Evolutionary conservation across 64 coral and sea anemone species (phyloP).

Genomic region (Montipora foliosa): DNA sequence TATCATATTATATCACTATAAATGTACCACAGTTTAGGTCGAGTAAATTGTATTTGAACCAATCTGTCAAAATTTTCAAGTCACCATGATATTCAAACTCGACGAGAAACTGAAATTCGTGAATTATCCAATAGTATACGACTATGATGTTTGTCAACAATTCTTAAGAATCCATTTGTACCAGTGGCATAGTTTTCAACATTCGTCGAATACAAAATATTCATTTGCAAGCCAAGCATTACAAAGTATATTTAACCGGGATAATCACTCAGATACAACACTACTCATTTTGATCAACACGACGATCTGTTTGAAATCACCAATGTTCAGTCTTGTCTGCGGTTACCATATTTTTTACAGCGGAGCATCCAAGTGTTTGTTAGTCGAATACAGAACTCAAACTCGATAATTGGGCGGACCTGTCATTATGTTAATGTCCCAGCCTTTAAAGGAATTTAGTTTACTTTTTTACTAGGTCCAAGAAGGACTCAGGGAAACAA

Average conservation of each 20-base stretch:
- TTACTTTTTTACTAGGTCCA: background rate
- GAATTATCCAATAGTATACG: background rate
- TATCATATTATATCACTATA: background rate
- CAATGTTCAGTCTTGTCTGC: background rate
- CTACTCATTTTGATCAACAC: background rate
- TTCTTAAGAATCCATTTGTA: conserved; percentile 19
- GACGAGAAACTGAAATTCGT: background rate
- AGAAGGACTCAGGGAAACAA: too few species aligned
- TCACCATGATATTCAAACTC: background rate
- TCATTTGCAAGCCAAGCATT: background rate
- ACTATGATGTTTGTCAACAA: conserved; percentile 20
- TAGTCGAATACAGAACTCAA: background rate
- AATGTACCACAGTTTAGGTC: background rate
- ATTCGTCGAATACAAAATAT: background rate
- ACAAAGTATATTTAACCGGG: background rate
- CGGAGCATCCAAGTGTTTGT: background rate
- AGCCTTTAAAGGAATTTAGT: background rate
- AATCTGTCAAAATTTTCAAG: background rate
- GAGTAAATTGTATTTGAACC: conserved; percentile 1
- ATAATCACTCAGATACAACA: background rate
- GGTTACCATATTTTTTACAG: background rate
- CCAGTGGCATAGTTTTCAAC: background rate
- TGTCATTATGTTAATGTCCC: background rate
- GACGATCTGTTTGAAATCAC: background rate
- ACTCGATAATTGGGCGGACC: conserved; percentile 3